Base-by-base conservation (phyloP, 2,797 vertebrate species). In the Chaunax sp. region DNA sequence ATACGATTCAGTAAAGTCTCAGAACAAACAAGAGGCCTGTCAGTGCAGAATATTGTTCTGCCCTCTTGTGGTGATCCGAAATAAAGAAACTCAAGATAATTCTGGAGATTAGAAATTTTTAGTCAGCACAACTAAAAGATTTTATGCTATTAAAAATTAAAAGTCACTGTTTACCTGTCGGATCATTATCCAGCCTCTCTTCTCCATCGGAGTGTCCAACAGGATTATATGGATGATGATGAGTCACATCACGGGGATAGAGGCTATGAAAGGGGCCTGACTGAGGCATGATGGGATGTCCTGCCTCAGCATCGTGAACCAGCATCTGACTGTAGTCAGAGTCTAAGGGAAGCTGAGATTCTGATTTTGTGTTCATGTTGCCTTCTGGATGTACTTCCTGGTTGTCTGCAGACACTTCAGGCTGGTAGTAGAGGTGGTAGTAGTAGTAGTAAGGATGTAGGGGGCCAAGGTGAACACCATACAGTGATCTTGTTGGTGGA, bases 121-220 rank as follows among this genome's bases (percentile, higher is more conserved):
- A n/a, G n/a, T n/a, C n/a, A n/a, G n/a, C n/a, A n/a, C 28, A 30
- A 30, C 28, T 30, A 30, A 30, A 30, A n/a, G n/a, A n/a, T n/a
- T n/a, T n/a, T n/a, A n/a, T n/a, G n/a, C n/a, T n/a, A n/a, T n/a
- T n/a, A n/a, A n/a, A n/a, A n/a, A n/a, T n/a, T n/a, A n/a, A n/a
- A n/a, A n/a, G n/a, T n/a, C n/a, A n/a, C n/a, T n/a, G n/a, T n/a
- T 55, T 72, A 85, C 88, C 84, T 75, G 7, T 52, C 35, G 52
- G 60, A 61, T 73, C 50, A 50, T 51, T 8, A 40, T 35, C 52
- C 20, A 13, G 57, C 19, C 28, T 30, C 16, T 66, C 37, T 10
- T 65, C 46, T 33, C 9, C 67, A 41, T 19, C 33, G 23, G 23
- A 54, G 26, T 18, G 28, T 25, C 12, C 40, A 20, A 28, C 11